phyloP scores from a whole-genome alignment of 2,797 vertebrate genomes.

The Neosilurus hyrtlii region DNA sequence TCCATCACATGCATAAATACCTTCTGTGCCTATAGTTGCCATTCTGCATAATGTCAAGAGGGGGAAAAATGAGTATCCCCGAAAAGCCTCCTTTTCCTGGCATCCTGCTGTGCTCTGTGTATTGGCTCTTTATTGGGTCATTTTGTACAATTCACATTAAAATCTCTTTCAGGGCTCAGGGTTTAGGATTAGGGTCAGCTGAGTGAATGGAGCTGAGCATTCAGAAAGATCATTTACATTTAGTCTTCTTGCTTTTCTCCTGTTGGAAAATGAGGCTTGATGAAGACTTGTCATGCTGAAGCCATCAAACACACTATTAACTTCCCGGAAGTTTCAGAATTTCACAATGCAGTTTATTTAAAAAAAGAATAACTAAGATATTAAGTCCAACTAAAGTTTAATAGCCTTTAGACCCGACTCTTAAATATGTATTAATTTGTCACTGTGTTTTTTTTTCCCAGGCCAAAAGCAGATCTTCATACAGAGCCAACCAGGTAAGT shows the following conservation, averaged over 20 bases:
- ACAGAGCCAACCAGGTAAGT: conserved; percentile 69
- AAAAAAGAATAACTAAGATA: neutral
- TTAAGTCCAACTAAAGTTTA: conserved; percentile 2
- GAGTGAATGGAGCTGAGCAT: conserved; percentile 35
- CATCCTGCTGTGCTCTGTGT: conserved; percentile 40
- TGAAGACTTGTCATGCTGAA: conserved; percentile 28
- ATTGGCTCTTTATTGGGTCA: conserved; percentile 50
- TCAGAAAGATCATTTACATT: conserved; percentile 48
- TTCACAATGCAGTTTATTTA: no score
- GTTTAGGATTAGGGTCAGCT: conserved; percentile 51
- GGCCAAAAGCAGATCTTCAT: conserved; percentile 69
- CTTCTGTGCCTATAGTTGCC: conserved; percentile 27
- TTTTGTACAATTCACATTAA: conserved; percentile 55
- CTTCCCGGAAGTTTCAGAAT: conserved; percentile 16
- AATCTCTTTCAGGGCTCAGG: conserved; percentile 53
- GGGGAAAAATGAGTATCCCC: conserved; percentile 15
- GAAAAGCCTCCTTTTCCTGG: conserved; percentile 39
- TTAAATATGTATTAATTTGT: conserved; percentile 9
- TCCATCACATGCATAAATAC: conserved; percentile 34
- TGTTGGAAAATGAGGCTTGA: conserved; percentile 41
- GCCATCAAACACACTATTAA: conserved; percentile 40
- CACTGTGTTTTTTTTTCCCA: conserved; percentile 49
- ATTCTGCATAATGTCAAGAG: conserved; percentile 33
- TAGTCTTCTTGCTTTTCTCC: conserved; percentile 31
- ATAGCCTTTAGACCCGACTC: neutral